Evolutionary conservation across 2,113 vertebrate species (phyloP).

Genomic region (Loxodonta africana): DNA sequence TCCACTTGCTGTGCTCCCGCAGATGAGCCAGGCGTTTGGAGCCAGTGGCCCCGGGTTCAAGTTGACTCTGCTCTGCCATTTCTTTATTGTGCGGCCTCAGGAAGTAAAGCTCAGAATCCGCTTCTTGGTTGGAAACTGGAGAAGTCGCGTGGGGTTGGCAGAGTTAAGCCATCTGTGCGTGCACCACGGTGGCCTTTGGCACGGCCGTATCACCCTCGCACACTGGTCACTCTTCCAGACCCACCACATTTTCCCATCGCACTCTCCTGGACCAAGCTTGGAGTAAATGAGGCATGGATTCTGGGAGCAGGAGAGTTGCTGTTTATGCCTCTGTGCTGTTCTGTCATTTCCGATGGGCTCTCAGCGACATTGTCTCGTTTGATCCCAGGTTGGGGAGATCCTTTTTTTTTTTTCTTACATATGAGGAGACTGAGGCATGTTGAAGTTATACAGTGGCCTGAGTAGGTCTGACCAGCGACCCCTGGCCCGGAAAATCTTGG

Average conservation of each 20-base stretch:
- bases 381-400: neutral
- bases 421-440: neutral
- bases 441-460: neutral
- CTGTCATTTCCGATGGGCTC: neutral
- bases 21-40: neutral
- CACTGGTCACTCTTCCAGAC: neutral
- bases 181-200: neutral
- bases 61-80: neutral
- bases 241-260: neutral
- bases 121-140: neutral
- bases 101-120: neutral
- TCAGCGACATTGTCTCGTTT: neutral
- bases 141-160: neutral
- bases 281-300: neutral
- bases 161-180: neutral
- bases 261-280: neutral
- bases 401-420: neutral
- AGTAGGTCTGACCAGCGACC: neutral
- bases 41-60: neutral
- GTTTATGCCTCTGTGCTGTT: neutral
- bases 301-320: neutral
- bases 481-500: neutral
- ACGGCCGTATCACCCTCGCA: rapidly evolving
- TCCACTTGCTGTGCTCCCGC: neutral
- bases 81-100: neutral